Percentiles rank a stretch among this genome's conserved stretches.
phyloP scores from a whole-genome alignment of 1,140 invertebrate genomes.

The Aphaenogaster floridana region DNA sequence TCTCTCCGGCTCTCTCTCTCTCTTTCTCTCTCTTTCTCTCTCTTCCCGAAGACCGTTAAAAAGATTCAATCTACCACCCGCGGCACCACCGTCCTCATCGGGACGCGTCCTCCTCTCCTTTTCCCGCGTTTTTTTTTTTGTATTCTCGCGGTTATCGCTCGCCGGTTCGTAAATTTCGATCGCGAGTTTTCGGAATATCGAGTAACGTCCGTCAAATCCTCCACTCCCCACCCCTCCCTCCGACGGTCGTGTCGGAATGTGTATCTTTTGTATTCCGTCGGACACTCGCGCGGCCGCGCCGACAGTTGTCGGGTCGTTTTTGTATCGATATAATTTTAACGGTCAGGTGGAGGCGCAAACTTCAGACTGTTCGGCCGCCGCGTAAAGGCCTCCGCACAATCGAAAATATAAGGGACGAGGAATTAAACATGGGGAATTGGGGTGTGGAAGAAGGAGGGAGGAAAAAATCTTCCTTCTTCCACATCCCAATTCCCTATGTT shows the following conservation, averaged over 20 bases:
- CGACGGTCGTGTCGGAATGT: not conserved
- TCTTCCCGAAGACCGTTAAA: constrained; percentile 50
- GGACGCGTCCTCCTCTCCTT: not conserved
- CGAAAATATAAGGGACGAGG: too few species aligned
- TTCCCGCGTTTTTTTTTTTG: not conserved
- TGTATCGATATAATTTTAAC: not conserved
- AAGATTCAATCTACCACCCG: constrained; percentile 49
- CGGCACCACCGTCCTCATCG: not conserved
- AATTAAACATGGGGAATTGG: too few species aligned
- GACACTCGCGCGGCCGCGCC: not conserved
- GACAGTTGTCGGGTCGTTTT: not conserved
- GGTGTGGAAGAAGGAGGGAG: too few species aligned
- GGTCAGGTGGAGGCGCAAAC: not conserved
- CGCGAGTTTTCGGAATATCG: not conserved
- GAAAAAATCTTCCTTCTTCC: too few species aligned
- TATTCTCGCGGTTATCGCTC: not conserved
- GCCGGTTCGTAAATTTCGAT: not conserved
- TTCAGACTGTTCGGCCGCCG: not conserved
- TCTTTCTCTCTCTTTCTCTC: too few species aligned
- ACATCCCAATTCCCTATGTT: too few species aligned
- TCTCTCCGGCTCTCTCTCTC: too few species aligned
- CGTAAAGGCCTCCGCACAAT: not conserved
- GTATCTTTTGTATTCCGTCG: not conserved
- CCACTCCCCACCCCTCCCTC: too few species aligned
- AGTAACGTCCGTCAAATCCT: not conserved